phyloP scores from a whole-genome alignment of 2,113 vertebrate species.

The Bagarius yarrelli region DNA sequence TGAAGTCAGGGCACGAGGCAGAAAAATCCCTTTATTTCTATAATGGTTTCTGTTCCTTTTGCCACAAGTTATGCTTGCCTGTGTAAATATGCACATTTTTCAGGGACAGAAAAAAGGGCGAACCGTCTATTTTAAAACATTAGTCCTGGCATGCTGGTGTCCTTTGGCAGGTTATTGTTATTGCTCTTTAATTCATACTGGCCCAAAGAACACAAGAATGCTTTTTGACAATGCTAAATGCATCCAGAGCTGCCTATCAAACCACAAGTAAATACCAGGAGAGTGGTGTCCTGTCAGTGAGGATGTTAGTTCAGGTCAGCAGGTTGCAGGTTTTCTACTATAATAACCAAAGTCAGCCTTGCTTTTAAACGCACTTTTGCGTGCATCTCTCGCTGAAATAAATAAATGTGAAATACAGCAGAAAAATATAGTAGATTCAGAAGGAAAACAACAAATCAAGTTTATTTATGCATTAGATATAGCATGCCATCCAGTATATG shows the following conservation, averaged over 20 bases:
- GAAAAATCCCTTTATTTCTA: conserved; percentile 36
- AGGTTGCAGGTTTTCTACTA: conserved; percentile 32
- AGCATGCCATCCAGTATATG: not conserved
- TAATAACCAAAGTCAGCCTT: not conserved
- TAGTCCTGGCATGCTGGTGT: conserved; percentile 38
- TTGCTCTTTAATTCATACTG: conserved; percentile 42
- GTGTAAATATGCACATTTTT: conserved; percentile 47
- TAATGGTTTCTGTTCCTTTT: conserved; percentile 39
- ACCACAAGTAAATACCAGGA: conserved; percentile 37
- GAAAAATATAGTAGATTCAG: conserved; percentile 36
- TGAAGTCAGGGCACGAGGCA: conserved; percentile 37
- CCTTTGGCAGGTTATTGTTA: conserved; percentile 43
- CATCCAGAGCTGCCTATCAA: conserved; percentile 44
- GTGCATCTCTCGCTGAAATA: conserved; percentile 37
- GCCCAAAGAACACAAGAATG: conserved; percentile 17
- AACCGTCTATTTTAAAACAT: conserved; percentile 35
- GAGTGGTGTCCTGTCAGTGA: conserved; percentile 40
- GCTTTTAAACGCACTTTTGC: conserved; percentile 34
- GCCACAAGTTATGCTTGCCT: conserved; percentile 33
- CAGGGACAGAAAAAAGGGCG: conserved; percentile 12
- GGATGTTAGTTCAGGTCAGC: conserved; percentile 19
- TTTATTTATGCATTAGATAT: conserved; percentile 4
- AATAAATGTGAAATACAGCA: conserved; percentile 25
- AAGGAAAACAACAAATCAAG: conserved; percentile 27
- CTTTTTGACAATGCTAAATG: conserved; percentile 41